phyloP scores from a whole-genome alignment of 23 tunicate species.

The Styela clava region DNA sequence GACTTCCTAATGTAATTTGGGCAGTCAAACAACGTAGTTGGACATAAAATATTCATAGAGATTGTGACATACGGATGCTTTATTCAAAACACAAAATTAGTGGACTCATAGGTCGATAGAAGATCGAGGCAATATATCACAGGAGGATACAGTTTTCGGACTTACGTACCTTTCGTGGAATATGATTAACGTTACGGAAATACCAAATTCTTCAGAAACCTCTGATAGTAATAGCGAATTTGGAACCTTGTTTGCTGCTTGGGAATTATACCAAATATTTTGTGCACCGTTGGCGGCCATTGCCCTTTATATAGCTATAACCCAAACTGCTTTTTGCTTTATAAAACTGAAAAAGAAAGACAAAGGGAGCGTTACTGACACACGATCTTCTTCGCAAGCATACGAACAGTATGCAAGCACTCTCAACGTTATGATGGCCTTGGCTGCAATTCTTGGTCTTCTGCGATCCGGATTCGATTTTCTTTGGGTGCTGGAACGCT shows the following conservation, averaged over 20 bases:
- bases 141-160: no score
- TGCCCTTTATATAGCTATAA: neutral
- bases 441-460: neutral
- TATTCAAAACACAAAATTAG: no score
- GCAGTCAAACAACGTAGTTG: no score
- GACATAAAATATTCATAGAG: no score
- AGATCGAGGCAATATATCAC: no score
- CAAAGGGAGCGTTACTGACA: neutral
- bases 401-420: neutral
- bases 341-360: neutral
- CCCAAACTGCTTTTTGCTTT: neutral
- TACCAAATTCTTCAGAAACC: neutral
- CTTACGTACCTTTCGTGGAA: no score
- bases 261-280: neutral
- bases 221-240: neutral
- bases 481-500: neutral
- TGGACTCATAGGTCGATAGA: no score
- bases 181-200: neutral
- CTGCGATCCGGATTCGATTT: conserved; percentile 15
- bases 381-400: neutral
- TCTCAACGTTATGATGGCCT: neutral
- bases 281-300: neutral
- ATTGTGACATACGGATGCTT: no score
- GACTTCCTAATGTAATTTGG: no score
- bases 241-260: neutral